Conservation (phyloP, 2,888 invertebrate genomes). For the Graphium colonna region DNA sequence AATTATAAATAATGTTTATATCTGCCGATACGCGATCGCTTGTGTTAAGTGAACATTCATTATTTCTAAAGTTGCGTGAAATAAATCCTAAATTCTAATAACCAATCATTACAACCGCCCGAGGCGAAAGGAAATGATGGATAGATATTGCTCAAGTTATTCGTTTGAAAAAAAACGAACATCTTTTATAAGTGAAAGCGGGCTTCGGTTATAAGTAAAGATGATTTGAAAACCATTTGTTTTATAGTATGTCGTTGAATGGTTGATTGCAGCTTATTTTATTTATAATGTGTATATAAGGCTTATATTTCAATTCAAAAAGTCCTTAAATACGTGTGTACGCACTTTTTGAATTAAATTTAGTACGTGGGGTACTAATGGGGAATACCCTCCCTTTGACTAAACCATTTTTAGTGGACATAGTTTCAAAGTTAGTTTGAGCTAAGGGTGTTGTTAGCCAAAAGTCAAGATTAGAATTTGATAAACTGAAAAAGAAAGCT, state of each 20-base stretch:
- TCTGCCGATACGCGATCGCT: slow-evolving; percentile 1
- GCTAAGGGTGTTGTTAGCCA: too few relatives aligned
- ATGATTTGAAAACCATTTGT: neutral
- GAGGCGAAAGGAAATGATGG: slow-evolving; percentile 6
- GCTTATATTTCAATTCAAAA: too few relatives aligned
- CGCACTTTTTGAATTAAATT: too few relatives aligned
- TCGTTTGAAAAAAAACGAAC: neutral
- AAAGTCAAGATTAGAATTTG: too few relatives aligned
- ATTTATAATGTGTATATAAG: too few relatives aligned
- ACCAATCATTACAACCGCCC: slow-evolving; percentile 20
- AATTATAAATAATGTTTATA: slow-evolving; percentile 16
- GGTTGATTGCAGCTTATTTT: too few relatives aligned
- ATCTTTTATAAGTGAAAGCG: neutral
- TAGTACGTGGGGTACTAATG: too few relatives aligned
- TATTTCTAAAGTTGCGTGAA: slow-evolving; percentile 1
- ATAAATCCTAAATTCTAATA: slow-evolving; percentile 19
- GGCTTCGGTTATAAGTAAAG: neutral
- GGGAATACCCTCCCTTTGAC: too few relatives aligned
- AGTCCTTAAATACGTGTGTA: too few relatives aligned
- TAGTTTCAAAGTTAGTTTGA: too few relatives aligned
- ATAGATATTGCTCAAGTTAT: neutral
- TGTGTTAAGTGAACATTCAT: slow-evolving; percentile 1
- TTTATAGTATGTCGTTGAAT: neutral
- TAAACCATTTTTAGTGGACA: too few relatives aligned
- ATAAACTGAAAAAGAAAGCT: too few relatives aligned